Evolutionary conservation across 2,797 vertebrate species (phyloP), one percentile per base, ranked within the genome.

Genomic region (Gastrophryne carolinensis): DNA sequence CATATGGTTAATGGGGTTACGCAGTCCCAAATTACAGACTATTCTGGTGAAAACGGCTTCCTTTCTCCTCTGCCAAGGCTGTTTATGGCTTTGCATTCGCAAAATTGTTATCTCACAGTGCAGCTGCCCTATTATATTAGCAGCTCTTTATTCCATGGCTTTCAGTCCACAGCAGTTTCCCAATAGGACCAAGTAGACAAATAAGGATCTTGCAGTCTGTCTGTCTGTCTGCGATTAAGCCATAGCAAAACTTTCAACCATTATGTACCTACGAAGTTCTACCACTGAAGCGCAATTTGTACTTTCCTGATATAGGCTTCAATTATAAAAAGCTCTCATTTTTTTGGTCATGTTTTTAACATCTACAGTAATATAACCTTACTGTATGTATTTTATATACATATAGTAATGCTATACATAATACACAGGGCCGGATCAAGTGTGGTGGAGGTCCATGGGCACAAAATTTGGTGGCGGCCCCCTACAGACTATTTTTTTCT

Each of bases 1-100:
- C 75, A 78, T 78, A 78, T 78, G 75, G 75, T 72, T 78, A 78
- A 78, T 78, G 61, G 75, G 68, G 68, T 72, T 72, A 78, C 75
- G 66, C 68, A 66, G 75, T 78, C 75, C 75, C 75, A 78, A 78
- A 78, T 78, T 78, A 78, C 75, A 72, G 61, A 78, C 75, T 78
- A 72, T 78, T 78, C 75, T 78, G 75, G 75, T 78, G 75, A 78
- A 78, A 78, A 78, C 75, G 41, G 68, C 75, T 72, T 78, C 41
- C 26, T 29, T 78, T 23, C 62, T 72, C 53, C 52, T 58, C 52
- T 78, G 75, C 75, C 75, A 78, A 66, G 68, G 72, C 50, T 57
- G 50, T 78, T 78, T 78, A 78, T 78, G 68, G 68, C 75, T 66
- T 21, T 30, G 49, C 39, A 66, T 72, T 72, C 53, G 60, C 75